Evolutionary conservation across 2,888 invertebrate genomes (phyloP).

Genomic region (Hermodice carunculata): DNA sequence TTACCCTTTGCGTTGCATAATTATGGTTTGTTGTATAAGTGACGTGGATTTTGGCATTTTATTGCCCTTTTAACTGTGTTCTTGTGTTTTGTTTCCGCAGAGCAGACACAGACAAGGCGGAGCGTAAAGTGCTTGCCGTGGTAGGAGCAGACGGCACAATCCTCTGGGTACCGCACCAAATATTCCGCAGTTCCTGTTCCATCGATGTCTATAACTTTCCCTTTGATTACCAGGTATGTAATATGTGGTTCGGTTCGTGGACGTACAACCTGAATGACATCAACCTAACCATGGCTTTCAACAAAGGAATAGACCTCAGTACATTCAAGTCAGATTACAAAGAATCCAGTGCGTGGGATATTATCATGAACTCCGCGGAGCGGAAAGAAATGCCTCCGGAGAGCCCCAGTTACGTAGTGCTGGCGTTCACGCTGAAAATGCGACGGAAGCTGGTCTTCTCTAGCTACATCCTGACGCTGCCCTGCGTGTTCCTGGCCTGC

Average conservation of each 20-base stretch:
- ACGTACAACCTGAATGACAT: slow-evolving; percentile 21
- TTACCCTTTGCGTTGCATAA: no score
- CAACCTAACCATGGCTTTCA: slow-evolving; percentile 26
- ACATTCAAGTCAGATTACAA: slow-evolving; percentile 38
- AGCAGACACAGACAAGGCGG: slow-evolving; percentile 27
- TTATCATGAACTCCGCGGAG: slow-evolving; percentile 24
- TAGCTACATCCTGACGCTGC: slow-evolving; percentile 39
- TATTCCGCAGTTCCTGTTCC: slow-evolving; percentile 39
- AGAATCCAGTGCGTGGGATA: slow-evolving; percentile 34
- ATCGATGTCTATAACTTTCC: slow-evolving; percentile 38
- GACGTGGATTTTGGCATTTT: no score
- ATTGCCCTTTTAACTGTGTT: no score
- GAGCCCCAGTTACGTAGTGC: slow-evolving; percentile 23
- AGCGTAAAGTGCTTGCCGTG: slow-evolving; percentile 24
- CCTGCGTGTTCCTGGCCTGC: slow-evolving; percentile 39
- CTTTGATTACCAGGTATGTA: slow-evolving; percentile 36
- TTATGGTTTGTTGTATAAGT: no score
- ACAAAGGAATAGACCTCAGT: slow-evolving; percentile 32
- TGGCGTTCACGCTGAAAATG: slow-evolving; percentile 26
- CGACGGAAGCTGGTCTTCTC: slow-evolving; percentile 36
- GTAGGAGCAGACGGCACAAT: slow-evolving; percentile 25
- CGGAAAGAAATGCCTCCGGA: slow-evolving; percentile 16
- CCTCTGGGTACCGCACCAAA: slow-evolving; percentile 34
- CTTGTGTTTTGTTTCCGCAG: slow-evolving; percentile 12
- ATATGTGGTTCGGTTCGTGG: slow-evolving; percentile 42